Base-by-base conservation (phyloP, 2,797 vertebrate genomes). In the Poeciliopsis infans region DNA sequence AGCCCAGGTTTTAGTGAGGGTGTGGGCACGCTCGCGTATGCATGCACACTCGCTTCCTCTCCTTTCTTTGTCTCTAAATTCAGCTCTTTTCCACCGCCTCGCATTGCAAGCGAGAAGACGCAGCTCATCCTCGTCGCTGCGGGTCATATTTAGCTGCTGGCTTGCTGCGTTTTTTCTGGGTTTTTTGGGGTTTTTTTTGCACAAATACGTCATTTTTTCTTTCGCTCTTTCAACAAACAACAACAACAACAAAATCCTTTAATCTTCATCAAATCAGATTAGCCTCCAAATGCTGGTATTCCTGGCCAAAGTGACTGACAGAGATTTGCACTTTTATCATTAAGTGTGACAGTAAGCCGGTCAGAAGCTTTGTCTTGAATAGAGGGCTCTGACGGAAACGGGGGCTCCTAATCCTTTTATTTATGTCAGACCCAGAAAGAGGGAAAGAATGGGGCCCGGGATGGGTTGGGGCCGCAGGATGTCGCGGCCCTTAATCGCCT, bases 341-440 rank as follows among this genome's bases (percentile, higher is more conserved):
- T 96, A 96, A 95, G 95, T 96, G 97, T 96, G 96, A 97, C 96
- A 97, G 96, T 97, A 97, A 96, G 96, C 97, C 95, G 96, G 90
- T 69, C 90, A 85, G 92, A 25, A 94, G 97, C 95, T 98, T 99
- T 99, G 98, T 99, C 95, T 94, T 81, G 87, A 94, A 83, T 95
- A 95, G 97, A 96, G 96, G 97, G 96, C 51, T 95, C 96, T 96
- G 96, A 97, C 97, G 97, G 98, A 99, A 99, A 97, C 97, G 95
- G 96, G 97, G 96, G 93, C 84, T 97, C 96, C 96, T 99, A 99
- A 99, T 99, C 98, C 98, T 96, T 96, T 98, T 96, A 99, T 98
- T 98, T 96, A 97, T 98, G 97, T 98, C 97, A 95, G 95, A 93
- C 95, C 94, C 95, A 96, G 96, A 97, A 97, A 97, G 96, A 96